Evolutionary conservation across 2,113 vertebrate species (phyloP).

Genomic region (Thalassarche chlororhynchos): DNA sequence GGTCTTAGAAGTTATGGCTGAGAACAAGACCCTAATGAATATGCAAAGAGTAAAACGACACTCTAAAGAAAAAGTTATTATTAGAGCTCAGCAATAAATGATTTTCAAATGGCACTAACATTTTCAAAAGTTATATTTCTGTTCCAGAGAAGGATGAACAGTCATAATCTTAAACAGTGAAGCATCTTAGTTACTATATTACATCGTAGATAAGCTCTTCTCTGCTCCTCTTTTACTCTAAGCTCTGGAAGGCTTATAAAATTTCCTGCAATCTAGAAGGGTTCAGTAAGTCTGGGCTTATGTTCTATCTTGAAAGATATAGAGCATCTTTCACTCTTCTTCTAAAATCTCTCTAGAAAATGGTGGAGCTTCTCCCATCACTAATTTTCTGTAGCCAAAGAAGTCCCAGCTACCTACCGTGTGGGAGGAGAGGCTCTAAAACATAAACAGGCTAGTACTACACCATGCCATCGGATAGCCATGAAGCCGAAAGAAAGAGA

Average conservation of each 20-base stretch:
- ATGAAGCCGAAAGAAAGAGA: neutral
- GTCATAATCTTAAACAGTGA: neutral
- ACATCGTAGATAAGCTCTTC: neutral
- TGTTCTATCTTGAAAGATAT: neutral
- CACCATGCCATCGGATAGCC: neutral
- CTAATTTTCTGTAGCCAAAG: neutral
- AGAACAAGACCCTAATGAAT: constrained; percentile 38
- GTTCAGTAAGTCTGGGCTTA: neutral
- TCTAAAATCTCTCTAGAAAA: neutral
- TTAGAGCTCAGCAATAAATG: neutral
- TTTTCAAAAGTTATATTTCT: neutral
- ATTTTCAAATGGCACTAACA: neutral
- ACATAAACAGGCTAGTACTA: neutral
- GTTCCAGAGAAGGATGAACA: constrained; percentile 1
- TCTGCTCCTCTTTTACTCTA: neutral
- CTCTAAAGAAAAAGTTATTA: neutral
- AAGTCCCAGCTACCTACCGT: neutral
- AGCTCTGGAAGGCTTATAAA: neutral
- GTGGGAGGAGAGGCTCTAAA: neutral
- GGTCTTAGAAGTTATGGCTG: constrained; percentile 14
- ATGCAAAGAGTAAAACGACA: neutral
- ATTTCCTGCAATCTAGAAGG: neutral
- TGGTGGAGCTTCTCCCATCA: neutral
- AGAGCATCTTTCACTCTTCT: neutral
- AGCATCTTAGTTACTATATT: neutral